Evolutionary conservation across 2,888 invertebrate genomes (phyloP).

Genomic region (Ornithoptera alexandrae): DNA sequence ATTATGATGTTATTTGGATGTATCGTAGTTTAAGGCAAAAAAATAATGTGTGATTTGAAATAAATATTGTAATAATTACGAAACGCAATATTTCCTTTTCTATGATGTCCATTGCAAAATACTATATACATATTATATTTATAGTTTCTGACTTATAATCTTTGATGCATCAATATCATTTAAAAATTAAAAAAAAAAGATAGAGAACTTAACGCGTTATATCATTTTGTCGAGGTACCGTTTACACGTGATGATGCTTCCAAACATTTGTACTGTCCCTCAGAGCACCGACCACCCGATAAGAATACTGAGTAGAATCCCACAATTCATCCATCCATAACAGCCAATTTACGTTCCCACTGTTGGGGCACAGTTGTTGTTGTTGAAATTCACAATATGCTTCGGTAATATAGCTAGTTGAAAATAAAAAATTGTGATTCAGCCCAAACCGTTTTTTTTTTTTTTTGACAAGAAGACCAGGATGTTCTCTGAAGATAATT

Average conservation of each 20-base stretch:
- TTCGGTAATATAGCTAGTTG: slow-evolving; percentile 76
- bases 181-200: neutral
- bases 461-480: too few species aligned
- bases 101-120: neutral
- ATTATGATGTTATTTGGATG: too few species aligned
- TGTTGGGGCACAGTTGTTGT: too few species aligned
- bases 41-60: too few species aligned
- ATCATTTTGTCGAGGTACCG: slow-evolving; percentile 56
- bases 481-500: too few species aligned
- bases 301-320: slow-evolving; percentile 73
- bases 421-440: slow-evolving; percentile 77
- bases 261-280: slow-evolving; percentile 75
- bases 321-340: slow-evolving; percentile 35
- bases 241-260: slow-evolving; percentile 72
- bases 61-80: too few species aligned
- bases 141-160: neutral
- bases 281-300: slow-evolving; percentile 74
- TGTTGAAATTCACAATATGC: slow-evolving; percentile 46
- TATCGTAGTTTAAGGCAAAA: too few species aligned
- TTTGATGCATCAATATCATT: slow-evolving; percentile 3
- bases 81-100: neutral
- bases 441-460: slow-evolving; percentile 46
- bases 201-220: slow-evolving; percentile 40
- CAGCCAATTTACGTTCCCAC: too few species aligned
- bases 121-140: neutral